Base-by-base conservation (phyloP, 2,113 vertebrate species). In the Esox niger region DNA sequence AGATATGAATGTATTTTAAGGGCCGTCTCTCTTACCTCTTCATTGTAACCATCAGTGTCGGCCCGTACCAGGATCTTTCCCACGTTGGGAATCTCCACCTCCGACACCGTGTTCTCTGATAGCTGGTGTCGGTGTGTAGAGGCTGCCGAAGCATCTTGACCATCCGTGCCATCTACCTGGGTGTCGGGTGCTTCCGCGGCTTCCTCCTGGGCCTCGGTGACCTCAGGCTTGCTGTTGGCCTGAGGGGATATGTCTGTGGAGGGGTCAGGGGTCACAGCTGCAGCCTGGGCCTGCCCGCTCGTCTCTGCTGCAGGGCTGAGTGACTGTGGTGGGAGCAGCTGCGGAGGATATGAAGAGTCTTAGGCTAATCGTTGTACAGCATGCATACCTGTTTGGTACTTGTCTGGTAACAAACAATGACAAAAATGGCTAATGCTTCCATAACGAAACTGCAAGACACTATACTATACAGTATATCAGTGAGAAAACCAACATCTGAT, bases 61-160 rank as follows among this genome's bases (percentile, higher is more conserved):
- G 95, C 90, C 69, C 94, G 93, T 90, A 99, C 94, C 30, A 93
- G 93, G 77, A 99, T 96, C 88, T 91, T 92, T 73, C 97, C 97
- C 87, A 99, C 96, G 64, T 94, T 96, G 70, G 96, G 96, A 75
- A 99, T 98, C 81, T 98, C 95, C 72, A 98, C 95, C 76, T 98
- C 96, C 0, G 94, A 96, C 67, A 98, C 90, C 87, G 90, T 94
- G 25, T 92, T 92, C 74, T 91, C 88, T 25, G 79, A 62, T 10
- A 69, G 88, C 73, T 76, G 80, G 1, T 79, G 92, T 68, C 82
- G 81, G 77, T 82, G 84, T 49, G 66, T 54, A 25, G 73, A 46
- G 6, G 85, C 82, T n/a, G 26, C 78, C 1, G 81, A 80, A 57
- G 90, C 84, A 86, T 47, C 64, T 25, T 64, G 69, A 52, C 47